Evolutionary conservation across 2,888 invertebrate genomes (phyloP), one percentile per base, ranked within the genome.

Genomic region (Fragum whitleyi): DNA sequence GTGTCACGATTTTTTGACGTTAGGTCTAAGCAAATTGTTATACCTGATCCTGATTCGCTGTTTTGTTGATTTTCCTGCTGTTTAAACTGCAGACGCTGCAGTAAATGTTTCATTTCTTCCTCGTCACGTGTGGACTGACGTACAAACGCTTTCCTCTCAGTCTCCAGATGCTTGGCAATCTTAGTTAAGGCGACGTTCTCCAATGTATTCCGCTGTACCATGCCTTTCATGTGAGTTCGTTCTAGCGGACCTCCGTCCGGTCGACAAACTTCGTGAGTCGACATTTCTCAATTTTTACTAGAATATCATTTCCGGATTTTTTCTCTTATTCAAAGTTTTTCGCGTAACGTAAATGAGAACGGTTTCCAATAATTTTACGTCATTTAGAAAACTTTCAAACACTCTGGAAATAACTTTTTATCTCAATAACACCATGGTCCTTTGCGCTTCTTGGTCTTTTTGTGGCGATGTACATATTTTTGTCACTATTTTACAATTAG

Each of bases 111-210:
- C 79, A 86, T 80, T 53, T 86, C 86, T n/a, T 71, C 76, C 26
- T 83, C 86, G 53, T 86, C 83, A 11, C 82, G 81, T 7, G 86
- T 79, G 59, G 76, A 81, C 53, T 86, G 83, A 65, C 86, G 68
- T 14, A 83, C 83, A 73, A 86, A 86, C 53, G 81, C 86, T 74
- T 73, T 79, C 78, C 78, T 83, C 75, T 83, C 77, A 11, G 67
- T 81, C 28, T 86, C 86, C n/a, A 86, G 61, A 65, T 74, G 73
- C 59, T 79, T 81, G 39, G 86, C 65, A 14, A 71, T 75, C 51
- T 82, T 79, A 23, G 74, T 55, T 59, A 74, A 78, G 21, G 81
- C 83, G 39, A 78, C 74, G 21, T 62, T 78, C 59, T 86, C 86
- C 26, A 82, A 21, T 7, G 86, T 77, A 72, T 86, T 86, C 53